Evolutionary conservation across 2,113 vertebrate species (phyloP), one percentile per base, ranked within the genome.

Genomic region (Solea solea): DNA sequence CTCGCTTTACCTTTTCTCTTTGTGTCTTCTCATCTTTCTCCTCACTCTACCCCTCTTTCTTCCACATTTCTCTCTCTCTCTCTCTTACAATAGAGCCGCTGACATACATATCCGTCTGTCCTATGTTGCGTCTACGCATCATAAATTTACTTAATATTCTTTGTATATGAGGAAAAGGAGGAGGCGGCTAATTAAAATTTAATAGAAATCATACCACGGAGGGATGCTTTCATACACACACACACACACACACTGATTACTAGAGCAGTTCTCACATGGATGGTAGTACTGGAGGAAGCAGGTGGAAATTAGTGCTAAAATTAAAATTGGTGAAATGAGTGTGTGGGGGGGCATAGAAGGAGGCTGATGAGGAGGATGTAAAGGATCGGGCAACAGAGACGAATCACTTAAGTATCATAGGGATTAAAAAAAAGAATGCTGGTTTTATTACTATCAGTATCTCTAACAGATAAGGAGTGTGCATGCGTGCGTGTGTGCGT

Each of bases 161-260:
- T 86, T 80, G 86, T 86, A 74, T 79, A 78, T 41, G 63, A 69
- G 71, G 52, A 68, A 76, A 72, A 64, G 69, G 41, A 46, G 46
- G 50, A 44, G 64, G 67, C 0, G 49, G 67, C 81, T 93, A 91
- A 93, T 93, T 93, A 90, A 87, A 92, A 87, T 81, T 69, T 90
- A 91, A 93, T 92, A 84, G 86, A 85, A 80, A 60, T 63, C 53
- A 42, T 78, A 77, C 62, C 79, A 64, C 9, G 50, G 71, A 78
- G 68, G 63, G 65, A 72, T 40, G 41, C 73, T 60, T 52, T 54
- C 12, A 46, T 41, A 73, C 34, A 46, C 45, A 73, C 34, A 52
- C 69, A 69, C 65, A 10, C 15, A 21, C 15, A 72, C 61, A 46
- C 45, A 27, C 40, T 87, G 74, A 81, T 83, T 85, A 82, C 78